A percentile compares a stretch with the other conserved stretches of the same genome.
These are phyloP conservation scores for Dendrolimus punctatus DNA, from an alignment of 1,140 invertebrate genomes.

Conservation along the genomic window DNA sequence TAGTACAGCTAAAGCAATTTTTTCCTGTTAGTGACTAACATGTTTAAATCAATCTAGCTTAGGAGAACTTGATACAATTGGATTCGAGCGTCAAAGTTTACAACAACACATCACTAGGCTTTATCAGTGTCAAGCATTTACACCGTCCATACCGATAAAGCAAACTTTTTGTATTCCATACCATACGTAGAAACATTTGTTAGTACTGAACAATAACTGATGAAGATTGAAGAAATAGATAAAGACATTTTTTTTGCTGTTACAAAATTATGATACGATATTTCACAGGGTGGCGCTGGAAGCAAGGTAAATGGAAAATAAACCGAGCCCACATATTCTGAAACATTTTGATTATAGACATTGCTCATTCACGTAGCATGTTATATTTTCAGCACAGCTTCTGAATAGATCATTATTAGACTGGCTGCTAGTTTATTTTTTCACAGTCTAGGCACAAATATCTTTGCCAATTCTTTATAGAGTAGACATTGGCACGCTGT, in stretches of 20 bases:
- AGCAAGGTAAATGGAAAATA: conserved; percentile 57
- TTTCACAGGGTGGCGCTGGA: conserved; percentile 61
- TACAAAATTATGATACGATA: conserved; percentile 30
- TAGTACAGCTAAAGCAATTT: conserved; percentile 14
- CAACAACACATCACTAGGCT: too few relatives aligned
- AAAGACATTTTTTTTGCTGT: conserved; percentile 6
- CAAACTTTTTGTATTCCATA: too few relatives aligned
- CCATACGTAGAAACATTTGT: too few relatives aligned
- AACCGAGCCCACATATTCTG: conserved; percentile 21
- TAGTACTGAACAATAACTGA: neutral
- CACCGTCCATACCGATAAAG: too few relatives aligned
- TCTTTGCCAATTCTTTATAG: conserved; percentile 10
- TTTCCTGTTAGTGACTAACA: conserved; percentile 28
- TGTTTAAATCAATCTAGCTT: conserved; percentile 11
- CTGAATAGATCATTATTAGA: conserved; percentile 28
- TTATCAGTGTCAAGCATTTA: too few relatives aligned
- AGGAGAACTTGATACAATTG: neutral
- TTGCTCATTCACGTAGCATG: conserved; percentile 33
- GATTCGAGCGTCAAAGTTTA: too few relatives aligned
- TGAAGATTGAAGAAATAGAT: neutral
- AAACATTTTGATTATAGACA: conserved; percentile 31
- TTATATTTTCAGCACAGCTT: conserved; percentile 32
- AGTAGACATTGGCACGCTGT: conserved; percentile 3
- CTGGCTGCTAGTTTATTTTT: conserved; percentile 20
- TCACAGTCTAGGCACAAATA: conserved; percentile 5